Evolutionary conservation across 1,140 invertebrate species (phyloP).

Genomic region (Periplaneta americana): DNA sequence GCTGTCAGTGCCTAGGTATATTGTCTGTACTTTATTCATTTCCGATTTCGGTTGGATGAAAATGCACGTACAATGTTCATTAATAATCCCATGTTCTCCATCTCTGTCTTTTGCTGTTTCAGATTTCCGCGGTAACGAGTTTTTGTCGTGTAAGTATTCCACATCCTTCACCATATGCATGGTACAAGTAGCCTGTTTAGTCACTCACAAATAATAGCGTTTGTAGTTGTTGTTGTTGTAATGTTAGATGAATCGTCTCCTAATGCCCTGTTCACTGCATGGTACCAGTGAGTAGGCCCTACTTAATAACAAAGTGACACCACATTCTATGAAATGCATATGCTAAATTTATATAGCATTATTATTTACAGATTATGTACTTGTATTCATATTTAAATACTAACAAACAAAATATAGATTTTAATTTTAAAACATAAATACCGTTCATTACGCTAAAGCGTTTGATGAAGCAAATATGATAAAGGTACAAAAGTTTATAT

Average conservation of each 20-base stretch:
- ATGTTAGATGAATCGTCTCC: neutral
- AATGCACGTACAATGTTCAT: neutral
- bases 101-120: conserved; percentile 42
- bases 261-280: neutral
- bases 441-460: no score
- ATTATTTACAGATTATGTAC: no score
- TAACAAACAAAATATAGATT: no score
- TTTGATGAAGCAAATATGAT: no score
- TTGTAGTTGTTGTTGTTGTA: neutral
- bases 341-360: no score
- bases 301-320: no score
- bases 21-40: neutral
- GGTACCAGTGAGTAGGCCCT: neutral
- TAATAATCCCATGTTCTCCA: neutral
- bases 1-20: no score
- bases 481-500: no score
- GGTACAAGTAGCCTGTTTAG: neutral
- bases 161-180: neutral
- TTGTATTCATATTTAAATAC: no score
- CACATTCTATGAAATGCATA: no score
- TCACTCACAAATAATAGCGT: neutral
- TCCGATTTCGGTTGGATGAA: conserved; percentile 11
- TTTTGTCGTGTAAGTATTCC: conserved; percentile 74
- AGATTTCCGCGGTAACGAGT: conserved; percentile 79
- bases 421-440: no score